phyloP scores from a whole-genome alignment of 2,797 vertebrate species.

The Rhadinocentrus ornatus region DNA sequence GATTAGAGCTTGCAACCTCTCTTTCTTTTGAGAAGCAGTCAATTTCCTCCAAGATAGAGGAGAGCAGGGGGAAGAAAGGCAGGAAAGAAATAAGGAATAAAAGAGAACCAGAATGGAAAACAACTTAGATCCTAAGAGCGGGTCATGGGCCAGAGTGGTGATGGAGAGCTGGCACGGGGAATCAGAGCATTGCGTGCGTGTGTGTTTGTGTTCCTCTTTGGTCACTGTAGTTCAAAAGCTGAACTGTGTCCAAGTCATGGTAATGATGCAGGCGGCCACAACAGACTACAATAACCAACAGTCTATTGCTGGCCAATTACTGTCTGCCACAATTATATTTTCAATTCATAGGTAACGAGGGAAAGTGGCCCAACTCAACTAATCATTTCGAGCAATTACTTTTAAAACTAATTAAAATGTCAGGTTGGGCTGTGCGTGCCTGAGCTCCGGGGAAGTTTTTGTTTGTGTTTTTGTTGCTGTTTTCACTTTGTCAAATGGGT shows the following conservation, averaged over 20 bases:
- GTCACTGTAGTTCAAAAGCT: constrained; percentile 83
- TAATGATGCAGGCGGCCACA: constrained; percentile 81
- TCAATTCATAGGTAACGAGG: constrained; percentile 82
- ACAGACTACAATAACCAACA: constrained; percentile 85
- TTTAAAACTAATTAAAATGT: constrained; percentile 85
- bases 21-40: constrained; percentile 38
- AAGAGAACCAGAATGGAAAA: constrained; percentile 56
- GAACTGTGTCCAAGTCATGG: constrained; percentile 78
- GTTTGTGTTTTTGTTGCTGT: constrained; percentile 82
- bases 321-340: constrained; percentile 85
- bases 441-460: constrained; percentile 70
- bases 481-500: constrained; percentile 77
- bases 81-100: constrained; percentile 37
- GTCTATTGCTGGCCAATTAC: constrained; percentile 83
- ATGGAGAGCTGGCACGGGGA: constrained; percentile 74
- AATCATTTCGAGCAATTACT: constrained; percentile 87
- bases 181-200: constrained; percentile 81
- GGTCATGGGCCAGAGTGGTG: constrained; percentile 58
- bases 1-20: constrained; percentile 36
- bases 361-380: constrained; percentile 83
- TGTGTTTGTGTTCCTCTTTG: constrained; percentile 82
- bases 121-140: constrained; percentile 74
- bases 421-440: constrained; percentile 76
- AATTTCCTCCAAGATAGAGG: constrained; percentile 65
- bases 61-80: constrained; percentile 44